Evolutionary conservation across 37 sponge, comb jelly and placozoan genomes (phyloP).

Genomic region (Spongilla lacustris): DNA sequence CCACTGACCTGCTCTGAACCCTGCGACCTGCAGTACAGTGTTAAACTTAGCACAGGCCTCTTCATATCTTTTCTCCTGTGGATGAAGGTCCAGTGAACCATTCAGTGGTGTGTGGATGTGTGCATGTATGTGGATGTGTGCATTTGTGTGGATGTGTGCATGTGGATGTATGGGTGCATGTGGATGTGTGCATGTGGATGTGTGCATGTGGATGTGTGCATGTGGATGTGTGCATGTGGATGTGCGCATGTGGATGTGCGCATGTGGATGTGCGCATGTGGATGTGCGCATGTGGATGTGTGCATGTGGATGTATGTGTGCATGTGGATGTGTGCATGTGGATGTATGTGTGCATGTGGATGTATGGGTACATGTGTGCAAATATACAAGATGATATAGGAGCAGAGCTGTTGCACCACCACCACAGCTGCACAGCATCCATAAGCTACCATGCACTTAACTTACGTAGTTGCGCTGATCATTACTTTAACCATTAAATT

Average conservation of each 20-base stretch:
- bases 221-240: neutral
- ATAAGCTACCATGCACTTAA: no score
- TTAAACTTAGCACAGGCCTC: constrained; percentile 88
- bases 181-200: neutral
- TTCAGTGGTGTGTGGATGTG: neutral
- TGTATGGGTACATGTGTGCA: no score
- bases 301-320: neutral
- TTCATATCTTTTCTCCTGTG: constrained; percentile 82
- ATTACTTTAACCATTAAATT: neutral
- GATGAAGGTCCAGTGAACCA: neutral
- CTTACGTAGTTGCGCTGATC: no score
- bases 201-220: neutral
- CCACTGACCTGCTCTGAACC: constrained; percentile 74
- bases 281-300: neutral
- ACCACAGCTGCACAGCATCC: no score
- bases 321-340: neutral
- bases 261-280: neutral
- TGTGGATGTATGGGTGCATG: neutral
- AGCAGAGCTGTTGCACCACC: neutral
- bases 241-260: neutral
- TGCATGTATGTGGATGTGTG: neutral
- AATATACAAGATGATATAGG: neutral
- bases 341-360: neutral
- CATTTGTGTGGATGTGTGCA: neutral
- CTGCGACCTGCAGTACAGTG: constrained; percentile 77